Conservation (phyloP, 2,888 invertebrate genomes). For the Alentia gelatinosa region DNA sequence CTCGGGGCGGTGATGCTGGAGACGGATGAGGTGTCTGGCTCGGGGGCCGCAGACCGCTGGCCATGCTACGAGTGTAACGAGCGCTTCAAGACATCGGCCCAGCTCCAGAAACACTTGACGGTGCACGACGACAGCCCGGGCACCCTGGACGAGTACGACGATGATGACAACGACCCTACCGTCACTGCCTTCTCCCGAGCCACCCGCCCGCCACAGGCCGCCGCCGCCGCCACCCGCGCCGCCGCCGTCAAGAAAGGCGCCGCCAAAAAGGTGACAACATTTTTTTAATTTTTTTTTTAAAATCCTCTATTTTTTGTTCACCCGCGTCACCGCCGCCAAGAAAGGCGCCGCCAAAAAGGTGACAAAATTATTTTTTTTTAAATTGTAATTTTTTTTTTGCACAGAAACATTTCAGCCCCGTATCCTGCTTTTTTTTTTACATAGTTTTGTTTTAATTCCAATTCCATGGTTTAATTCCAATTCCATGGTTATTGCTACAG, state of each 20-base stretch:
- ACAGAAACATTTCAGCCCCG: neutral
- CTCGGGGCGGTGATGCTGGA: constrained; percentile 77
- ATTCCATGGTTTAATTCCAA: no score
- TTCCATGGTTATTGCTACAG: no score
- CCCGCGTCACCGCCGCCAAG: no score
- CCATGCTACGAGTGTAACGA: constrained; percentile 85
- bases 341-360: neutral
- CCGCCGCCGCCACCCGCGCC: neutral
- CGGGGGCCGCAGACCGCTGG: constrained; percentile 81
- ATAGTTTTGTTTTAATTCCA: no score
- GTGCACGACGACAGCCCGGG: constrained; percentile 71
- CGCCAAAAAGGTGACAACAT: neutral
- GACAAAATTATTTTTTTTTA: neutral
- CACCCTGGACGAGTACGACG: neutral
- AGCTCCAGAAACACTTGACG: constrained; percentile 84
- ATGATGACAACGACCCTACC: neutral
- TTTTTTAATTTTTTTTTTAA: neutral
- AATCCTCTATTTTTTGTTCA: neutral
- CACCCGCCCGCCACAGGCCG: neutral
- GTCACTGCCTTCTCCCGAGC: neutral
- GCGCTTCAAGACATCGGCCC: constrained; percentile 83
- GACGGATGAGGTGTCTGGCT: constrained; percentile 59
- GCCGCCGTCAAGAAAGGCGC: neutral
- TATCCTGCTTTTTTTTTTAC: neutral
- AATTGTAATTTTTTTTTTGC: neutral